Evolutionary conservation across 2,888 invertebrate species (phyloP), one percentile per base, ranked within the genome.

Genomic region (Sarcophaga caerulescens): DNA sequence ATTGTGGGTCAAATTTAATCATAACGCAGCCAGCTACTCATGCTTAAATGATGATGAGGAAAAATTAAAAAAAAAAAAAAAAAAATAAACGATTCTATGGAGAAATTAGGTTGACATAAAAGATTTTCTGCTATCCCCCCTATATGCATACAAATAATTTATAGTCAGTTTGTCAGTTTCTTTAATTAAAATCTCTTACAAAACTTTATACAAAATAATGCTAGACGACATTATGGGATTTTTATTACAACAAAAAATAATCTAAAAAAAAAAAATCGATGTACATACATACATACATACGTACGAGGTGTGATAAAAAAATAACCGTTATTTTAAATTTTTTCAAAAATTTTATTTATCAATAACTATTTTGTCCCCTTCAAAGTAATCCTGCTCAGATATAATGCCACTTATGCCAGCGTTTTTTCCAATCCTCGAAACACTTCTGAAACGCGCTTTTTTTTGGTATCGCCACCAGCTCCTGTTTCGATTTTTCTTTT

Each of bases 1-100:
- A 86, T 86, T 81, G 86, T 84, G 84, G 86, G 86, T 86, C 86
- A 86, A 83, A 83, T 84, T 74, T 68, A 57, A 73, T 76, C 59
- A 75, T 78, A 78, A 35, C 35, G 35, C 35, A 35, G 35, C 35
- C 8, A 35, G 35, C 35, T 35, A 35, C 35, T 35, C 10, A 35
- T 35, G 35, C 35, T 35, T 35, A 35, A 35, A 81, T 79, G 75
- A 76, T 70, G 52, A 44, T 78, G 65, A 23, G 19, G 25, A 79
- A 62, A 62, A 65, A 2, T 45, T 3, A 47, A 6, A 14, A 52
- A 52, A 52, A 17, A 17, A 17, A 52, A 17, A 17, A 17, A 52
- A 4, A 4, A 14, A 14, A 52, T 10, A 11, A 1, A 52, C 17
- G 52, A 14, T 14, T 14, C 14, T 52, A 4, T 52, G 52, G 12